phyloP scores from a whole-genome alignment of 2,113 vertebrate species.

The Alces alces region DNA sequence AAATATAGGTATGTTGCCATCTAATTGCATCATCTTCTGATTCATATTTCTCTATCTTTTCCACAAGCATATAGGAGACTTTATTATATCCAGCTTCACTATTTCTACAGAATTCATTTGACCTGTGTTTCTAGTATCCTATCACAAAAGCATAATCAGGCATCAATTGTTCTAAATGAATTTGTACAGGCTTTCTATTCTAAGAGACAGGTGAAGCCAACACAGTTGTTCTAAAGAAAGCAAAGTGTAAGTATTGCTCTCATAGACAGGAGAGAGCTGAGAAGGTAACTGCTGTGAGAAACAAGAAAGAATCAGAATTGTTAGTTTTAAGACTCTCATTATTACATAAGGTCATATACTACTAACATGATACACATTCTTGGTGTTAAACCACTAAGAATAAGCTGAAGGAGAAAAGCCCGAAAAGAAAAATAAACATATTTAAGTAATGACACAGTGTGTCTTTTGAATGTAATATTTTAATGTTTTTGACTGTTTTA shows the following conservation, averaged over 20 bases:
- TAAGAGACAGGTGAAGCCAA: neutral
- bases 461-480: neutral
- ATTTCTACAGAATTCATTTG: neutral
- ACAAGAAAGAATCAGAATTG: neutral
- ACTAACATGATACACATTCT: neutral
- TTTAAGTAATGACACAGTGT: neutral
- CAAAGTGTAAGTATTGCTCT: neutral
- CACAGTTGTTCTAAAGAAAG: neutral
- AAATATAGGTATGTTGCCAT: neutral
- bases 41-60: neutral
- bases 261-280: neutral
- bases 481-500: neutral
- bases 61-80: neutral
- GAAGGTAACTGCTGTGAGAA: neutral
- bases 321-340: neutral
- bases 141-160: neutral
- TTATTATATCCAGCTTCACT: neutral
- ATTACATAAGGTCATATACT: neutral
- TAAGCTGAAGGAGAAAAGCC: neutral
- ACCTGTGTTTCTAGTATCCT: neutral
- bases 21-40: neutral
- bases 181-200: neutral
- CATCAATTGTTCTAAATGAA: neutral
- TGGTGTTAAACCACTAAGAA: neutral
- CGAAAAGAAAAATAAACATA: neutral